Evolutionary conservation across 2,113 vertebrate species (phyloP), one percentile per base, ranked within the genome.

Genomic region (Python bivittatus): DNA sequence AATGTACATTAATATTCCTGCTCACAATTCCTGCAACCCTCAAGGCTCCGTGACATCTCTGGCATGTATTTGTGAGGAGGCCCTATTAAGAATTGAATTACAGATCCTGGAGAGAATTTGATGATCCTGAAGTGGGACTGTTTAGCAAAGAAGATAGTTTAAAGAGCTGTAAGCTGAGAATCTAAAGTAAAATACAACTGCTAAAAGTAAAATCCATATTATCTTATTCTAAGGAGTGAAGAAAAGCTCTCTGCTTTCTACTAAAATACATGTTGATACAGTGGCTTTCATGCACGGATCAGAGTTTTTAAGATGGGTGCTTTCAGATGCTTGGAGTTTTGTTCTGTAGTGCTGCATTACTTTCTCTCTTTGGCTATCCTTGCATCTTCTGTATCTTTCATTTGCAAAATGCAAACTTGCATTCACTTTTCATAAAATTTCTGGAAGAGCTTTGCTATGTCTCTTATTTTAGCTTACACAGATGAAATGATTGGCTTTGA

Each of bases 401-500:
- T 88, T 88, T 84, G 60, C 90, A 15, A 90, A 86, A 9, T 56
- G 92, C 54, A 93, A 85, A 86, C n/a, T 44, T 90, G 27, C 23
- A 68, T 96, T 93, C 84, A 60, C 84, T 95, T 95, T 86, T 53
- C 22, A 88, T 44, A 0, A 4, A 15, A 58, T 92, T 93, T 89
- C 53, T 91, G 91, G 79, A 87, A 83, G 4, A 91, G 88, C 44
- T 20, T 52, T 48, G 64, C 17, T 57, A 64, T 84, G 42, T 68
- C 7, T 2, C 57, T 64, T 92, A 93, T 92, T 20, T 87, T 92
- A 89, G 89, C 93, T 95, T 0, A 0, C 22, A 12, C 42, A 72
- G 90, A 13, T 68, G 64, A 94, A 93, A 64, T 48, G 1, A 6
- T 88, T n/a, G 91, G 91, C 3, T 60, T 94, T 92, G 94, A 93